These are phyloP conservation scores for Steinernema feltiae DNA, from an alignment of 1,140 invertebrate genomes.

Conservation along the genomic window DNA sequence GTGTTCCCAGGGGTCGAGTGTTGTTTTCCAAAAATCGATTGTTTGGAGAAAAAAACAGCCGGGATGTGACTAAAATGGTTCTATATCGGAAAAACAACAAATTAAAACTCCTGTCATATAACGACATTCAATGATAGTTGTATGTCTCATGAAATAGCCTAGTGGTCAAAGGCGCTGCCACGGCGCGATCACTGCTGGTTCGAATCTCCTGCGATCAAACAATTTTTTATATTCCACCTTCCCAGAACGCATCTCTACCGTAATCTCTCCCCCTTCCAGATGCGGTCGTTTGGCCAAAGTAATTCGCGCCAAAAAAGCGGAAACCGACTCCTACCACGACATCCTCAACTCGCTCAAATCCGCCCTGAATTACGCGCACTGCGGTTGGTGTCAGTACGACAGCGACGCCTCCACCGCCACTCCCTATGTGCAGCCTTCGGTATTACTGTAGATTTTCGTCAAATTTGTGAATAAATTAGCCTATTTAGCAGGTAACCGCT, in stretches of 20 bases:
- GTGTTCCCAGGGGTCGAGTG: too few species aligned
- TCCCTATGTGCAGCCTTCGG: background rate
- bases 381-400: conserved; percentile 8
- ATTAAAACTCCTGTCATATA: too few species aligned
- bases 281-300: conserved; percentile 4
- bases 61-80: too few species aligned
- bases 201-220: too few species aligned
- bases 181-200: too few species aligned
- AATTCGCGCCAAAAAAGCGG: background rate
- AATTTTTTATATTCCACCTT: background rate
- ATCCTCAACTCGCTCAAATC: background rate
- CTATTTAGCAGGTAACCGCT: conserved; percentile 7
- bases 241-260: background rate
- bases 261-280: background rate
- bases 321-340: background rate
- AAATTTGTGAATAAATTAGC: background rate
- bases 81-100: too few species aligned
- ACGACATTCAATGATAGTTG: too few species aligned
- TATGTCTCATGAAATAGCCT: too few species aligned
- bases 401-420: conserved; percentile 6
- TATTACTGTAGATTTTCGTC: background rate
- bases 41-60: too few species aligned
- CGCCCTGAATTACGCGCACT: background rate
- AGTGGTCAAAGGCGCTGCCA: too few species aligned
- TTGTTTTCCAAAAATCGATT: too few species aligned